These are phyloP conservation scores for Macquaria australasica DNA, from an alignment of 2,113 vertebrate genomes.

Conservation along the genomic window DNA sequence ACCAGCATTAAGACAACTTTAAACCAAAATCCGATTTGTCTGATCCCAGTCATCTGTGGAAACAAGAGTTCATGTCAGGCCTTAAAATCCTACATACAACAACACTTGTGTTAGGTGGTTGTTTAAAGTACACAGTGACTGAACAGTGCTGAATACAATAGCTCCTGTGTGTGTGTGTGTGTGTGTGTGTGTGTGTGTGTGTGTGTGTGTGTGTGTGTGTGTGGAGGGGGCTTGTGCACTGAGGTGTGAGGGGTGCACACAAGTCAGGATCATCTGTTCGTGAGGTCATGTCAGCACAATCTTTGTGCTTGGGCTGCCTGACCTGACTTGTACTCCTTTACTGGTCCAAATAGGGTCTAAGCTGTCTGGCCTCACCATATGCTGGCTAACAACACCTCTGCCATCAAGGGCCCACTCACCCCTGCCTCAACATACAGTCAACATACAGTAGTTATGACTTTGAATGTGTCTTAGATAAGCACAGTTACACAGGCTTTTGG, in stretches of 20 bases:
- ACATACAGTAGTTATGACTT: background rate
- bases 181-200: slow-evolving; percentile 22
- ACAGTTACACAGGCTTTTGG: background rate
- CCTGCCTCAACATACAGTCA: slow-evolving; percentile 8
- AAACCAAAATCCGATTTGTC: slow-evolving; percentile 67
- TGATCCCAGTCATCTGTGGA: slow-evolving; percentile 53
- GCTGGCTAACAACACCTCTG: slow-evolving; percentile 56
- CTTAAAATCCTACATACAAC: slow-evolving; percentile 29
- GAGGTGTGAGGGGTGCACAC: slow-evolving; percentile 19
- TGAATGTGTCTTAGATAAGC: background rate
- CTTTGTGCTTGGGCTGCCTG: slow-evolving; percentile 66
- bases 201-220: slow-evolving; percentile 16
- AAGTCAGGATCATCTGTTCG: slow-evolving; percentile 67
- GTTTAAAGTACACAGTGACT: background rate
- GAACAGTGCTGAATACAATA: slow-evolving; percentile 19
- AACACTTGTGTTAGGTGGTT: slow-evolving; percentile 3
- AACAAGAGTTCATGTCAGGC: slow-evolving; percentile 57
- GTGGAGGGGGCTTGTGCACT: background rate
- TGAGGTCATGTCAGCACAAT: slow-evolving; percentile 75
- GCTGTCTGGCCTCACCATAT: slow-evolving; percentile 82
- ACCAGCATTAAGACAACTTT: slow-evolving; percentile 35
- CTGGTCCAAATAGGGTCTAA: slow-evolving; percentile 72
- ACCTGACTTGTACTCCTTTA: slow-evolving; percentile 73
- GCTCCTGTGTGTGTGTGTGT: background rate
- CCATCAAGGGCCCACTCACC: slow-evolving; percentile 29